phyloP scores from a whole-genome alignment of 2,113 vertebrate genomes.

The Trachemys scripta region DNA sequence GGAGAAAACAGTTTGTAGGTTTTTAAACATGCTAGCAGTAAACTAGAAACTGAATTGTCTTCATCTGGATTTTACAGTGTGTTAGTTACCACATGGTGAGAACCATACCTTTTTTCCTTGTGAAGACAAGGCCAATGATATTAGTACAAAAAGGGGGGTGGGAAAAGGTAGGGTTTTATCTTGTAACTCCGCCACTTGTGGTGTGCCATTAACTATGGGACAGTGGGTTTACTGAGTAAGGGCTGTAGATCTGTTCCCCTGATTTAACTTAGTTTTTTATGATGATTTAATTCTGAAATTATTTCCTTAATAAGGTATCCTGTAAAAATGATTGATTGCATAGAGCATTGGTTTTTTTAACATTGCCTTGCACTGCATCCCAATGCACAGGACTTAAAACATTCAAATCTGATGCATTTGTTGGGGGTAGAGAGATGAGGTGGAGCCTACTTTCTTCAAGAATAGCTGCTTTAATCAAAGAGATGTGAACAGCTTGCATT shows the following conservation, averaged over 20 bases:
- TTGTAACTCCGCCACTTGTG: background rate
- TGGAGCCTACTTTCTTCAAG: background rate
- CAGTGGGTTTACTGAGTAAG: background rate
- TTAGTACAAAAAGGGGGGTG: background rate
- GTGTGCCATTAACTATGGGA: background rate
- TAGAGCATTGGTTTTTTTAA: background rate
- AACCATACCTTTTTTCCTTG: background rate
- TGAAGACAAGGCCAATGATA: background rate
- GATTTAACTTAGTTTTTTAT: background rate
- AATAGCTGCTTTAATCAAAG: slow-evolving; percentile 29
- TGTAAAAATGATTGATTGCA: background rate
- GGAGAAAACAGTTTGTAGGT: background rate
- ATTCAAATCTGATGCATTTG: background rate
- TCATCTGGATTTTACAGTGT: background rate
- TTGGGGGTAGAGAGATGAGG: background rate
- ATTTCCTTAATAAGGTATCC: background rate
- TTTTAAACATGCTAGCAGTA: background rate
- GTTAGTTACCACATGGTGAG: background rate
- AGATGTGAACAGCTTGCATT: slow-evolving; percentile 13
- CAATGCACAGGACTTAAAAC: background rate
- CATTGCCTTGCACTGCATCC: background rate
- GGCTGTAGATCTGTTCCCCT: background rate
- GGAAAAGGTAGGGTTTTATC: background rate
- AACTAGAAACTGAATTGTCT: background rate
- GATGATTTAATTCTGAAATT: background rate